These are phyloP conservation scores for Platichthys flesus DNA, from an alignment of 2,113 vertebrate genomes.

Conservation along the genomic window DNA sequence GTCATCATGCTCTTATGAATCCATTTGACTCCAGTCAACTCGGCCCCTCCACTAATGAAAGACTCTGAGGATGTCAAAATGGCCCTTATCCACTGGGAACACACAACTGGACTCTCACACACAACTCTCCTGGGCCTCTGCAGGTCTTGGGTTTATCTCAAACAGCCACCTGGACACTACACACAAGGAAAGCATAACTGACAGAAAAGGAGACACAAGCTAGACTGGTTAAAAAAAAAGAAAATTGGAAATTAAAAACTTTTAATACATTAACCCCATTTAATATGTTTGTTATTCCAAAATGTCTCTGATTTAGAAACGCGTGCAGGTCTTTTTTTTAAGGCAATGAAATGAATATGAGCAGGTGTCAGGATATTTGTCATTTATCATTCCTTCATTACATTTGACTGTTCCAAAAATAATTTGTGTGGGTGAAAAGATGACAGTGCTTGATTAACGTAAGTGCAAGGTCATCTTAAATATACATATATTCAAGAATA, in stretches of 20 bases:
- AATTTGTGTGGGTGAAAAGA: neutral
- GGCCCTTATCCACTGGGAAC: slow-evolving; percentile 49
- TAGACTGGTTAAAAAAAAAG: slow-evolving; percentile 23
- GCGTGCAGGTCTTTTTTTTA: neutral
- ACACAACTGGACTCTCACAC: slow-evolving; percentile 27
- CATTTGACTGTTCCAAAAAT: slow-evolving; percentile 10
- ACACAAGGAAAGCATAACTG: slow-evolving; percentile 46
- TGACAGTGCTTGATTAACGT: neutral
- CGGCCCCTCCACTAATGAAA: slow-evolving; percentile 53
- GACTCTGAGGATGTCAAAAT: slow-evolving; percentile 49
- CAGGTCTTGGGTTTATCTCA: slow-evolving; percentile 60
- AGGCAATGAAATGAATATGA: slow-evolving; percentile 1
- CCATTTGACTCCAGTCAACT: slow-evolving; percentile 44
- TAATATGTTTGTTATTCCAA: slow-evolving; percentile 18
- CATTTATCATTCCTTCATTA: neutral
- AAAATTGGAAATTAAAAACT: slow-evolving; percentile 24
- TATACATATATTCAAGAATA: neutral
- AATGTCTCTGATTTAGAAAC: slow-evolving; percentile 24
- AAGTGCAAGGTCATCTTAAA: neutral
- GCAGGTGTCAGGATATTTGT: slow-evolving; percentile 13
- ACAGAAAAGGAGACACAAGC: slow-evolving; percentile 31
- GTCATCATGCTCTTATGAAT: slow-evolving; percentile 50
- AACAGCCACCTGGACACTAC: slow-evolving; percentile 46
- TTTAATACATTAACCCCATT: slow-evolving; percentile 6
- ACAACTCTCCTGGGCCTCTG: slow-evolving; percentile 11